Evolutionary conservation across 1,140 invertebrate species (phyloP).

Genomic region (Drosophila hydei): DNA sequence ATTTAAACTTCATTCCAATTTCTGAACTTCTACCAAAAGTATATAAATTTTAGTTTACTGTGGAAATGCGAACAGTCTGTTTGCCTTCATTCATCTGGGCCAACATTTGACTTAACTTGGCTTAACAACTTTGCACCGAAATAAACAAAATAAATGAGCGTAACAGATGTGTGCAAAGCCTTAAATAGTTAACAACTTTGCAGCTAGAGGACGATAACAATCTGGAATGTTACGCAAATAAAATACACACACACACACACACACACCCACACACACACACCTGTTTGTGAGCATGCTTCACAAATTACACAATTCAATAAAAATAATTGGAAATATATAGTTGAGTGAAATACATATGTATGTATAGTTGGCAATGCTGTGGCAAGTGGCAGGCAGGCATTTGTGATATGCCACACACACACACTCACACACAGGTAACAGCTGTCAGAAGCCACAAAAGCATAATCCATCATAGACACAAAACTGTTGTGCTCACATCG

Average conservation of each 20-base stretch:
- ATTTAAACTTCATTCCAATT: too few relatives aligned
- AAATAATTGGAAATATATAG: slow-evolving; percentile 70
- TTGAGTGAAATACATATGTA: slow-evolving; percentile 24
- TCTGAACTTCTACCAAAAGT: background rate
- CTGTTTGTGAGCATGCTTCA: slow-evolving; percentile 27
- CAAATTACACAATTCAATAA: slow-evolving; percentile 70
- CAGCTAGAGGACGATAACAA: slow-evolving; percentile 19
- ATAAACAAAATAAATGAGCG: slow-evolving; percentile 21
- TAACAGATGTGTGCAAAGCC: slow-evolving; percentile 9
- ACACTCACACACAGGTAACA: slow-evolving; percentile 35
- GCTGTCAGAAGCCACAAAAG: slow-evolving; percentile 72
- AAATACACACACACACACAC: slow-evolving; percentile 26
- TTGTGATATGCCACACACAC: slow-evolving; percentile 12
- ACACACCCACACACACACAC: slow-evolving; percentile 3
- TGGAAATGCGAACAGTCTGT: too few relatives aligned
- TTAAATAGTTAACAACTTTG: slow-evolving; percentile 13
- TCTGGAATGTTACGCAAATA: slow-evolving; percentile 18
- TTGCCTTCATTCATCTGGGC: background rate
- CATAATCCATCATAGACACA: slow-evolving; percentile 76
- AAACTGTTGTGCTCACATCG: slow-evolving; percentile 57
- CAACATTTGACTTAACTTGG: slow-evolving; percentile 1
- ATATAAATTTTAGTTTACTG: background rate
- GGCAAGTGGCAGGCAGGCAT: slow-evolving; percentile 3
- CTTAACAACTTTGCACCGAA: slow-evolving; percentile 9
- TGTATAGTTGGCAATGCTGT: background rate